These are phyloP conservation scores for Allophyes oxyacanthae DNA, from an alignment of 2,888 invertebrate species.

Conservation along the genomic window DNA sequence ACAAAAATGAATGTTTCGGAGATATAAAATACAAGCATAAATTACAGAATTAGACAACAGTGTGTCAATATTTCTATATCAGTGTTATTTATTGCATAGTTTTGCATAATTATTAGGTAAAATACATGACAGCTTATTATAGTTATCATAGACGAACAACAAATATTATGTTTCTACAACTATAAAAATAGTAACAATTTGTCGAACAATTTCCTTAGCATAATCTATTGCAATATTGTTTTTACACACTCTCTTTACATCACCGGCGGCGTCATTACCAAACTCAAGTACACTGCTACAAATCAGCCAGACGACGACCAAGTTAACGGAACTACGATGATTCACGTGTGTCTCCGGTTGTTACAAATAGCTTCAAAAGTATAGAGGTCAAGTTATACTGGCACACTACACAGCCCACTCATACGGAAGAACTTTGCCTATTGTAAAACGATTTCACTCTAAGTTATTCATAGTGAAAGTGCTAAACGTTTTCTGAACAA, in stretches of 20 bases:
- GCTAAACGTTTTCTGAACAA: conserved; percentile 70
- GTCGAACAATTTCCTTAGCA: too few species aligned
- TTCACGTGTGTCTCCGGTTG: conserved; percentile 20
- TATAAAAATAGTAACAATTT: too few species aligned
- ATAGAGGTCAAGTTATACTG: conserved; percentile 63
- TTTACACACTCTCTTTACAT: too few species aligned
- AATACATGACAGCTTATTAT: not conserved
- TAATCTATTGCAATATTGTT: conserved; percentile 3
- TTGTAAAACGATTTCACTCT: conserved; percentile 79
- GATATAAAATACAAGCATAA: too few species aligned
- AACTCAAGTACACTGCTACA: conserved; percentile 56
- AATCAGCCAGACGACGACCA: conserved; percentile 47
- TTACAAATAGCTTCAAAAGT: conserved; percentile 10
- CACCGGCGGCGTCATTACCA: too few species aligned
- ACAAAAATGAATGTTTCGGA: too few species aligned
- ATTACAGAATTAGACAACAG: too few species aligned
- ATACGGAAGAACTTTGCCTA: conserved; percentile 64
- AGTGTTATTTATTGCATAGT: not conserved
- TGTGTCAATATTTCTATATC: not conserved
- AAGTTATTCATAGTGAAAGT: conserved; percentile 77
- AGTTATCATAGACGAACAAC: too few species aligned
- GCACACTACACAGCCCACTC: conserved; percentile 60
- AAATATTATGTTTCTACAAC: too few species aligned
- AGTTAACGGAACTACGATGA: conserved; percentile 48
- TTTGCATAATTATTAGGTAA: not conserved